phyloP scores from a whole-genome alignment of 2,113 vertebrate species.

The Nibea albiflora region DNA sequence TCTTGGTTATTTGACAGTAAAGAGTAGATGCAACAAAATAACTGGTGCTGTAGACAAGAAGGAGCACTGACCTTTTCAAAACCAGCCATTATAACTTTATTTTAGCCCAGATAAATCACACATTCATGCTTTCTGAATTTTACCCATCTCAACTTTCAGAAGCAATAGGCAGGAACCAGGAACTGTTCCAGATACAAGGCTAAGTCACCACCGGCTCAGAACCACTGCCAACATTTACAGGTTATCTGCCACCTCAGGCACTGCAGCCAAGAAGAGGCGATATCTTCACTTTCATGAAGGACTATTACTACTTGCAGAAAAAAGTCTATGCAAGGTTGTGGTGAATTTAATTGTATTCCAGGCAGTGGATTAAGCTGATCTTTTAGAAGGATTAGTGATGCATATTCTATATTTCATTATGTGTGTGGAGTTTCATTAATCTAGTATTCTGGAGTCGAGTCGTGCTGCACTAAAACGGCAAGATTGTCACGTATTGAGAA shows the following conservation, averaged over 20 bases:
- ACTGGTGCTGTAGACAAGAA: neutral
- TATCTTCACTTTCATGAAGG: neutral
- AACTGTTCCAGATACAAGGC: neutral
- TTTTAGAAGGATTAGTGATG: neutral
- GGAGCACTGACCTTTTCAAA: neutral
- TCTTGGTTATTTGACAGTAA: neutral
- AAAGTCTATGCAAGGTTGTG: neutral
- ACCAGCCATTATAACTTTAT: neutral
- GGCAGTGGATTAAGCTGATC: neutral
- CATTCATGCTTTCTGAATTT: neutral
- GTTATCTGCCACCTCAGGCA: conserved; percentile 1
- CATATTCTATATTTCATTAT: neutral
- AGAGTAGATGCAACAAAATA: neutral
- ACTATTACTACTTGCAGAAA: neutral
- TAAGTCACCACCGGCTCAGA: conserved; percentile 2
- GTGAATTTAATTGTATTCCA: neutral
- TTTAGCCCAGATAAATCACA: conserved; percentile 5
- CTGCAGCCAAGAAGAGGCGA: neutral
- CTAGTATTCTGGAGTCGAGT: neutral
- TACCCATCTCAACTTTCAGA: conserved; percentile 2
- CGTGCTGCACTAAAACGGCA: conserved; percentile 16
- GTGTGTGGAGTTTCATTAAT: neutral
- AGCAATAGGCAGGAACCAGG: neutral
- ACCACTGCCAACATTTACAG: conserved; percentile 15
- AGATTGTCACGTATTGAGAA: conserved; percentile 7